These are phyloP conservation scores for Cremastinae sp. DNA, from an alignment of 2,888 invertebrate genomes.

Conservation along the genomic window DNA sequence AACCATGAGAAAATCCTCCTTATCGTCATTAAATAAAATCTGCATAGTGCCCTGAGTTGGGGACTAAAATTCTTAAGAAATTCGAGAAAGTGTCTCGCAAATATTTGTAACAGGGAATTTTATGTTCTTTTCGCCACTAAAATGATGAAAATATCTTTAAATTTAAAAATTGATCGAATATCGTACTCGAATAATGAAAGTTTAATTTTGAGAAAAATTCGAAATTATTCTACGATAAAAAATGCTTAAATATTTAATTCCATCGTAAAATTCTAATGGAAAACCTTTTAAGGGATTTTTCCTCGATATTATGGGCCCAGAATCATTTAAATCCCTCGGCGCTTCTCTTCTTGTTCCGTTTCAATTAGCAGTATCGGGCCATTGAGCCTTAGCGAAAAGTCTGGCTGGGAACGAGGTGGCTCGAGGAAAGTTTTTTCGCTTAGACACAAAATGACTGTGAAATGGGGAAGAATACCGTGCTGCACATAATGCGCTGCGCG, in stretches of 20 bases:
- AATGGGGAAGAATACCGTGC: conserved; percentile 32
- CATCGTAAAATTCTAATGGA: no score
- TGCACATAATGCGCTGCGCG: conserved; percentile 8
- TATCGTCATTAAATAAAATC: conserved; percentile 59
- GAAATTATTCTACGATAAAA: no score
- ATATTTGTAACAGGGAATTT: background rate
- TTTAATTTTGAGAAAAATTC: no score
- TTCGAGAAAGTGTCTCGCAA: conserved; percentile 51
- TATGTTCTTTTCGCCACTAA: background rate
- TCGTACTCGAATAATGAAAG: background rate
- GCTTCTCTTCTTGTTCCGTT: conserved; percentile 42
- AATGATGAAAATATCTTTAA: no score
- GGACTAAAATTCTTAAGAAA: conserved; percentile 33
- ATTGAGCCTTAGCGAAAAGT: conserved; percentile 40
- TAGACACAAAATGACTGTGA: conserved; percentile 33
- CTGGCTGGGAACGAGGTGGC: conserved; percentile 58
- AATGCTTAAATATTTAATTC: no score
- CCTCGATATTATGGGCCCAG: conserved; percentile 5
- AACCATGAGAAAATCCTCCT: conserved; percentile 55
- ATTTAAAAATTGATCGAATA: background rate
- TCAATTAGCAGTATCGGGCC: conserved; percentile 54
- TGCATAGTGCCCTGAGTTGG: conserved; percentile 52
- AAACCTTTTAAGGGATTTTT: conserved; percentile 9
- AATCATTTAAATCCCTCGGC: conserved; percentile 5
- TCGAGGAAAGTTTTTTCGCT: conserved; percentile 51